Conservation (phyloP, 2,888 invertebrate genomes). For the Lymantria dispar region DNA sequence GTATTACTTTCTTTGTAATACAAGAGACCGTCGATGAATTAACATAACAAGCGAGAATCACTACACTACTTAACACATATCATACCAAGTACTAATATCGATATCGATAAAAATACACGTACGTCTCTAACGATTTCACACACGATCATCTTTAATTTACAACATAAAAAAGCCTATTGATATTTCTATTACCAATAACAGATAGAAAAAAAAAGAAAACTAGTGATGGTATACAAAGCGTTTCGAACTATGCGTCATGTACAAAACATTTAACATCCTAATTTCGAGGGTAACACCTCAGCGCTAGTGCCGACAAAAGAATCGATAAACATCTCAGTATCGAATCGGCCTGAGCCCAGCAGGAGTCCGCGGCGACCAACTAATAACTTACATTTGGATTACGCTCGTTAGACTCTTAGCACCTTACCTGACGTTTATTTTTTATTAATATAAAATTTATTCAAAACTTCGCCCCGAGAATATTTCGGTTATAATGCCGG, state of each 20-base stretch:
- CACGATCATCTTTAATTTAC: slow-evolving; percentile 53
- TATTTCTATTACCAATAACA: slow-evolving; percentile 63
- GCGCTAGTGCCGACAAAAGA: slow-evolving; percentile 77
- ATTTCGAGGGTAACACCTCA: slow-evolving; percentile 78
- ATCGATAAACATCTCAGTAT: slow-evolving; percentile 71
- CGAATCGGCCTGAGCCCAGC: slow-evolving; percentile 64
- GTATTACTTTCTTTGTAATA: not conserved
- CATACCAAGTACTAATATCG: not conserved
- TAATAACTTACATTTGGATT: slow-evolving; percentile 80
- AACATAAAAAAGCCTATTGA: slow-evolving; percentile 59
- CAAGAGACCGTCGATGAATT: slow-evolving; percentile 8
- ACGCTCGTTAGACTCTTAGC: slow-evolving; percentile 81
- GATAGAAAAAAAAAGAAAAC: slow-evolving; percentile 28
- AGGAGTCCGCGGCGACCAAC: slow-evolving; percentile 60
- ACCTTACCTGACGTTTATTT: slow-evolving; percentile 75
- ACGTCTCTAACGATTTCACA: slow-evolving; percentile 44
- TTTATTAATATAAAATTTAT: slow-evolving; percentile 78
- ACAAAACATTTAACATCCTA: slow-evolving; percentile 78
- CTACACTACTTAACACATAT: slow-evolving; percentile 19
- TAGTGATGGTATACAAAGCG: slow-evolving; percentile 51
- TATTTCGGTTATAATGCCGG: slow-evolving; percentile 71
- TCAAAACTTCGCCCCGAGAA: slow-evolving; percentile 62
- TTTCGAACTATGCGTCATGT: slow-evolving; percentile 70
- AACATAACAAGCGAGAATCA: slow-evolving; percentile 22
- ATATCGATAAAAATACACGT: not conserved